Percentiles rank a stretch among this genome's conserved stretches.
Conservation (phyloP, 2,113 vertebrate genomes). For the Pollachius pollachius region DNA sequence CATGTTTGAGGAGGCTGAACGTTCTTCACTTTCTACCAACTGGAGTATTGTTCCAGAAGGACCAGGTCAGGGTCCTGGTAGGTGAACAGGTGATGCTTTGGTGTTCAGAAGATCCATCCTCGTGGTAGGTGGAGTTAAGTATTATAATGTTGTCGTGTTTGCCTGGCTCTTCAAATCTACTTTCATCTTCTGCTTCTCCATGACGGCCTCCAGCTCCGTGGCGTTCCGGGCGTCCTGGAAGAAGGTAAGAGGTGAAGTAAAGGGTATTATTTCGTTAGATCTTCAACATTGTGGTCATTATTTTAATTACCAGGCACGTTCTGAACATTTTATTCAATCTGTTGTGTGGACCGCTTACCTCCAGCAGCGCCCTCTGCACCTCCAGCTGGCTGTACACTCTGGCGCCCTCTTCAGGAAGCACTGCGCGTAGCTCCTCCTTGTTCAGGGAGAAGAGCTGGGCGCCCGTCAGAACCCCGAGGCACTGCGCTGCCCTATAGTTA, state of each 20-base stretch:
- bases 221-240: slow-evolving; percentile 65
- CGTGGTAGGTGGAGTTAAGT: neutral
- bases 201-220: slow-evolving; percentile 82
- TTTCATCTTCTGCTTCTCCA: slow-evolving; percentile 89
- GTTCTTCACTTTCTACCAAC: too few species aligned
- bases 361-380: slow-evolving; percentile 81
- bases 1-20: too few species aligned
- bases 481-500: slow-evolving; percentile 67
- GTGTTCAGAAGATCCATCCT: neutral
- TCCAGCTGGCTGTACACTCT: slow-evolving; percentile 86
- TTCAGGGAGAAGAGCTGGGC: slow-evolving; percentile 80
- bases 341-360: slow-evolving; percentile 58
- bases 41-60: too few species aligned
- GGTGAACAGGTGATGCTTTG: too few species aligned
- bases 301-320: neutral
- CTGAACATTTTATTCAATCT: neutral
- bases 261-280: neutral
- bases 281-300: too few species aligned
- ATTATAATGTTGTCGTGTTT: too few species aligned
- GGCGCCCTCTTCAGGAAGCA: slow-evolving; percentile 77
- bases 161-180: slow-evolving; percentile 68
- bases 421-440: slow-evolving; percentile 77
- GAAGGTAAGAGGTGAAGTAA: neutral
- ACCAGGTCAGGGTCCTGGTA: too few species aligned
- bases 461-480: slow-evolving; percentile 73